Evolutionary conservation across 2,797 vertebrate genomes (phyloP).

Genomic region (Melopsittacus undulatus): DNA sequence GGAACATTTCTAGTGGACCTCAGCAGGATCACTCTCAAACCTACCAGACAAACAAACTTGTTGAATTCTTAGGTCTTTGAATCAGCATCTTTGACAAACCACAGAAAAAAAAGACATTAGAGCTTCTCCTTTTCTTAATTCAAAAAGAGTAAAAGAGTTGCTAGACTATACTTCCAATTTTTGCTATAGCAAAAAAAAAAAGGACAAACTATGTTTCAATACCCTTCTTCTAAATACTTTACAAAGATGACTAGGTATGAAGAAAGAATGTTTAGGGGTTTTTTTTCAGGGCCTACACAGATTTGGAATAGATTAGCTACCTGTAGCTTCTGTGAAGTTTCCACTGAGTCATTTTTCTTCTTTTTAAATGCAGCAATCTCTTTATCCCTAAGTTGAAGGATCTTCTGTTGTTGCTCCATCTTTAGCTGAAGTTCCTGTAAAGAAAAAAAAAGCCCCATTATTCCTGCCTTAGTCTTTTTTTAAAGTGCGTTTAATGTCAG

Average conservation of each 20-base stretch:
- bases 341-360: constrained; percentile 20
- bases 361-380: constrained; percentile 71
- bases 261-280: not conserved
- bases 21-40: not conserved
- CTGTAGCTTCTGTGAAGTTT: constrained; percentile 70
- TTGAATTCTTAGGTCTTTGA: not conserved
- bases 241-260: not conserved
- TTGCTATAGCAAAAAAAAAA: not conserved
- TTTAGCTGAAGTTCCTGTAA: constrained; percentile 79
- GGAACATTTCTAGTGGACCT: not conserved
- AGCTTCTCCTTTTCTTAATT: not conserved
- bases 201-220: not conserved
- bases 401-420: constrained; percentile 69
- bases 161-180: not conserved
- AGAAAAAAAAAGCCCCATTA: not conserved
- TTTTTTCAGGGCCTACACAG: not conserved
- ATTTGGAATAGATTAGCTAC: constrained; percentile 57
- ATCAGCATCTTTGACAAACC: not conserved
- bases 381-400: constrained; percentile 70
- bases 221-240: not conserved
- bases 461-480: not conserved
- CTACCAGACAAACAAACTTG: not conserved
- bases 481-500: not conserved
- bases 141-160: not conserved
- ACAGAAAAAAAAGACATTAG: not conserved